Evolutionary conservation across 2,113 vertebrate genomes (phyloP).

Genomic region (Romanogobio albipinnatus): DNA sequence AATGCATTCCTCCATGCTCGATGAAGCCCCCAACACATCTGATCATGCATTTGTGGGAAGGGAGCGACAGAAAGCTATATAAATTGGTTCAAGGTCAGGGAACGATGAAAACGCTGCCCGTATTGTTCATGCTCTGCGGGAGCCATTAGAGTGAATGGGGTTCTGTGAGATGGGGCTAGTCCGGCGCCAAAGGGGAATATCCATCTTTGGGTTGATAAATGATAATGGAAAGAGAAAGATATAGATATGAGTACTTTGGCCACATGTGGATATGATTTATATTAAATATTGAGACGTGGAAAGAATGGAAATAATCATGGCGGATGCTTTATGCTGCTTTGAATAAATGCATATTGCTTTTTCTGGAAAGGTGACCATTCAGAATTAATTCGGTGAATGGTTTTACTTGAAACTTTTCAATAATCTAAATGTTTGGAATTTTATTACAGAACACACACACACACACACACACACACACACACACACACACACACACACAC

Average conservation of each 20-base stretch:
- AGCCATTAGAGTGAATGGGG: constrained; percentile 67
- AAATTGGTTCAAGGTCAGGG: constrained; percentile 65
- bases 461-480: background rate
- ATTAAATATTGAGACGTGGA: constrained; percentile 21
- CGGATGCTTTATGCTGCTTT: background rate
- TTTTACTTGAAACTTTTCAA: background rate
- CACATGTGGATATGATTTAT: constrained; percentile 26
- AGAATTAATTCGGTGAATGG: background rate
- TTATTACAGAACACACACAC: background rate
- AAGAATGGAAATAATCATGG: constrained; percentile 17
- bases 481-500: background rate
- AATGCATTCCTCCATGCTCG: constrained; percentile 50
- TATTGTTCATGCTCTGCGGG: constrained; percentile 54
- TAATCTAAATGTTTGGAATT: background rate
- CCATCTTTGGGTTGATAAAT: constrained; percentile 61
- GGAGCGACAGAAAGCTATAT: constrained; percentile 50
- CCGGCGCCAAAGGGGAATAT: constrained; percentile 63
- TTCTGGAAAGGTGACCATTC: constrained; percentile 7
- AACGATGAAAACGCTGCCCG: constrained; percentile 48
- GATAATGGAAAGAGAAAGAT: constrained; percentile 44
- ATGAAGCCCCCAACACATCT: constrained; percentile 11
- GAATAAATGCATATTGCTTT: constrained; percentile 11
- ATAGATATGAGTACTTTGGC: constrained; percentile 24
- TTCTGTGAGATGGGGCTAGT: constrained; percentile 61
- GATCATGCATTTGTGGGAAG: constrained; percentile 27